Evolutionary conservation across 2,888 invertebrate species (phyloP).

Genomic region (Dolomedes plantarius): DNA sequence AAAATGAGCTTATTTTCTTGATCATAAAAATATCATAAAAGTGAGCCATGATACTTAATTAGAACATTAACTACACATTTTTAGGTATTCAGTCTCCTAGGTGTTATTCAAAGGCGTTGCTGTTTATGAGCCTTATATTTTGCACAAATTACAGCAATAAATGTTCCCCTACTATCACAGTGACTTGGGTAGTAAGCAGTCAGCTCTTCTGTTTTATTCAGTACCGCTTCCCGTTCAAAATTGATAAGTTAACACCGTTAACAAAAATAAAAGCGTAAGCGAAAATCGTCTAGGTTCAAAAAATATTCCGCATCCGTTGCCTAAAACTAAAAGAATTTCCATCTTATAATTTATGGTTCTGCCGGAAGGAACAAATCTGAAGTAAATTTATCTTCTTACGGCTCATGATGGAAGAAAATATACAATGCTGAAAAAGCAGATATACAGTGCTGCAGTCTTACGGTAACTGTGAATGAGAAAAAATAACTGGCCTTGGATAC

Average conservation of each 20-base stretch:
- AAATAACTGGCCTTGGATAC: not conserved
- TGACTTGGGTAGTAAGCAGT: too few relatives aligned
- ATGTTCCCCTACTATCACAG: too few relatives aligned
- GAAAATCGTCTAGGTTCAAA: not conserved
- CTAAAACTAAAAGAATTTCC: conserved; percentile 23
- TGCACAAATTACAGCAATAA: too few relatives aligned
- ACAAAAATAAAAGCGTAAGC: not conserved
- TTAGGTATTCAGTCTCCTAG: too few relatives aligned
- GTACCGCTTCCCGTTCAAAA: not conserved
- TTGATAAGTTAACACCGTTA: not conserved
- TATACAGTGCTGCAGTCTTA: not conserved
- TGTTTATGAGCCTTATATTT: too few relatives aligned
- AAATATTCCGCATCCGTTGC: not conserved
- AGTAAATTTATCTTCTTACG: conserved; percentile 32
- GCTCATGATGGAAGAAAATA: conserved; percentile 31
- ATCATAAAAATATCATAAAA: too few relatives aligned
- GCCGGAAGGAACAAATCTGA: conserved; percentile 32
- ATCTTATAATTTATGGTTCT: conserved; percentile 20
- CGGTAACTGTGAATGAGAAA: conserved; percentile 1
- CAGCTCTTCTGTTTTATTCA: too few relatives aligned
- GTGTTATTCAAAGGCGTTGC: too few relatives aligned
- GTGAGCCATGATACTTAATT: too few relatives aligned
- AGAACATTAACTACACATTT: too few relatives aligned
- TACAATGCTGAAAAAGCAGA: conserved; percentile 38
- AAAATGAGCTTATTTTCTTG: too few relatives aligned